Evolutionary conservation across 2,113 vertebrate genomes (phyloP), one percentile per base, ranked within the genome.

Genomic region (Salminus brasiliensis): DNA sequence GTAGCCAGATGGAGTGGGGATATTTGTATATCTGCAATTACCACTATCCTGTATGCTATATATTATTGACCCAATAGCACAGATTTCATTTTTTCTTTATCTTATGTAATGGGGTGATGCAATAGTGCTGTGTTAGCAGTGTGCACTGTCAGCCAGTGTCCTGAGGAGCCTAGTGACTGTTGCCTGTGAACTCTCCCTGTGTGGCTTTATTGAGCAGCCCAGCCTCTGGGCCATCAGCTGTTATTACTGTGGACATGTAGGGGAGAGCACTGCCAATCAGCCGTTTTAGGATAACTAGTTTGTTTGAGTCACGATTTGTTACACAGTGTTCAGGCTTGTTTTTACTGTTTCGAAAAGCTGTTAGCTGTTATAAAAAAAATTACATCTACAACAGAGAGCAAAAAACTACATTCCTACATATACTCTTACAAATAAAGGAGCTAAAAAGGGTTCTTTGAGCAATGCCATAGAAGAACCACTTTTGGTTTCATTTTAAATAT

Each of bases 191-290:
- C 52, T 34, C 36, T 66, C 57, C 52, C 32, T 62, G 49, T 21
- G 29, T 76, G 62, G 74, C 49, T 78, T 68, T 78, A 68, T 78
- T 78, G 71, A 82, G 60, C 69, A 63, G 49, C 49, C 29, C 69
- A 52, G 30, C 65, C 25, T 76, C 63, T 73, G 47, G n/a, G 25
- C 16, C 69, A 43, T 55, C 29, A 57, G 34, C 52, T 59, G 53
- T 70, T 65, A 69, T 27, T 77, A 57, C 63, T 23, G 55, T 53
- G 27, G 65, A 78, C 53, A 39, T 41, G 16, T 29, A 60, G 66
- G 52, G 68, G 76, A 66, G 39, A 57, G 36, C 34, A 16, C 18
- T 55, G 65, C 63, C 27, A 27, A 49, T 68, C 39, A 53, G 75
- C 30, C 18, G 49, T 8, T 36, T 25, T 16, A 39, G 18, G 27